Base-by-base conservation (phyloP, 1,140 invertebrate genomes). In the Eulimnadia texana region DNA sequence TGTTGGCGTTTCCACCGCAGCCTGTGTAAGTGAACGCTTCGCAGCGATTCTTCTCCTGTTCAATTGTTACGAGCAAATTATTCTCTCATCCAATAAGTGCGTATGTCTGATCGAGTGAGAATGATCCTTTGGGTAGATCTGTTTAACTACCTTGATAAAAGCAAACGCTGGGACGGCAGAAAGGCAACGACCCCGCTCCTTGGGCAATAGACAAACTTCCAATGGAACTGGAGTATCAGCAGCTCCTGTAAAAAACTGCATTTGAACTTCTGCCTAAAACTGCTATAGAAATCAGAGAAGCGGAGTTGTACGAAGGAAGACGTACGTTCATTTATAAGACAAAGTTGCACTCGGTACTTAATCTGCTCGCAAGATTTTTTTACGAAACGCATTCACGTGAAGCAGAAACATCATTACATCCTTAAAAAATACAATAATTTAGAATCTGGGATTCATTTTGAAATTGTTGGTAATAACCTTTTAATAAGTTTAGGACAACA, bases 1-100 rank as follows among this genome's bases (percentile, higher is more conserved):
- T 67, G 57, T 74, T 74, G 3, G 64, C 65, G 62, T 73, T 74
- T 9, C 71, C 72, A 2, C 68, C 64, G 62, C 72, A 74, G 2
- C 73, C 72, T 49, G 70, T 67, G 61, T 71, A 74, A 27, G 13
- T 42, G 28, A 65, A 65, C 24, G 60, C 27, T 58, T 66, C 62
- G 50, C 68, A 69, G 10, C 63, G 57, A 52, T 66, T 65, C 13
- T 63, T 67, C 24, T 65, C 61, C 25, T 54, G 51, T 24, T 52
- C 19, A 24, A 52, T 10, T 6, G 33, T 42, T 16, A 42, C 33
- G n/a, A n/a, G 16, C 16, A 9, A 42, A 9, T 16, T 42, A 42
- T 9, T 6, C 16, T 42, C 33, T 16, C 16, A 16, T 6, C 33
- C 6, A 42, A 9, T 9, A 16, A 42, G 6, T 42, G 6, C 6